Conservation (phyloP, 1,140 invertebrate genomes). For the Trachelipus rathkii region DNA sequence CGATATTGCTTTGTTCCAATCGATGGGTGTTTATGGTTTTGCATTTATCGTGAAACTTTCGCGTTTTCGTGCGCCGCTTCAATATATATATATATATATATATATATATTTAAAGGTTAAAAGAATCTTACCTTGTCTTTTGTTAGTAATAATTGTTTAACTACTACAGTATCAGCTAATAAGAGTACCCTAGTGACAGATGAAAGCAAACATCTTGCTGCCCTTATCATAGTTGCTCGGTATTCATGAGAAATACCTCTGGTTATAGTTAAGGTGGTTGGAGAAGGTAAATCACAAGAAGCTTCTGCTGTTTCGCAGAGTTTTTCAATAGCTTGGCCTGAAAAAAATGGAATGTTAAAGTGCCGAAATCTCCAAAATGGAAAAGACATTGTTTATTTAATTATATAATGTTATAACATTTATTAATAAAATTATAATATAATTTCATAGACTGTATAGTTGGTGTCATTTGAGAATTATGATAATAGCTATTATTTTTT, state of each 20-base stretch:
- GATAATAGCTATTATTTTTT: too few species aligned
- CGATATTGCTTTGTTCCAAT: too few species aligned
- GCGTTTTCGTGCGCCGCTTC: too few species aligned
- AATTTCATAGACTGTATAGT: too few species aligned
- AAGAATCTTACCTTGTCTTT: constrained; percentile 80
- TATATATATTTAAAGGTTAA: too few species aligned
- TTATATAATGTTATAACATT: too few species aligned
- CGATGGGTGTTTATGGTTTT: too few species aligned
- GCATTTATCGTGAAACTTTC: too few species aligned
- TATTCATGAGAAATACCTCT: constrained; percentile 50
- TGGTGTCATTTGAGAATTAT: too few species aligned
- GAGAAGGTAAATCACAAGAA: not conserved
- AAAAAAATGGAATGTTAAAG: constrained; percentile 46
- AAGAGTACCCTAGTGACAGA: constrained; percentile 95
- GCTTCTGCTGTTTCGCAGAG: constrained; percentile 63
- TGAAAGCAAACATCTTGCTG: constrained; percentile 85
- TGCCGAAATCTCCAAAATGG: not conserved
- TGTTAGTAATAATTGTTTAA: constrained; percentile 89
- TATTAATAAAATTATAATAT: too few species aligned
- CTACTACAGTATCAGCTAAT: constrained; percentile 95
- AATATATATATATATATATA: too few species aligned
- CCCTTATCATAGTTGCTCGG: constrained; percentile 75
- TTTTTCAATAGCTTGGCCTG: constrained; percentile 82
- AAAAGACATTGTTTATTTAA: not conserved
- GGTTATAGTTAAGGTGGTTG: not conserved